Base-by-base conservation (phyloP, 1,140 invertebrate genomes). In the Dendrolimus kikuchii region DNA sequence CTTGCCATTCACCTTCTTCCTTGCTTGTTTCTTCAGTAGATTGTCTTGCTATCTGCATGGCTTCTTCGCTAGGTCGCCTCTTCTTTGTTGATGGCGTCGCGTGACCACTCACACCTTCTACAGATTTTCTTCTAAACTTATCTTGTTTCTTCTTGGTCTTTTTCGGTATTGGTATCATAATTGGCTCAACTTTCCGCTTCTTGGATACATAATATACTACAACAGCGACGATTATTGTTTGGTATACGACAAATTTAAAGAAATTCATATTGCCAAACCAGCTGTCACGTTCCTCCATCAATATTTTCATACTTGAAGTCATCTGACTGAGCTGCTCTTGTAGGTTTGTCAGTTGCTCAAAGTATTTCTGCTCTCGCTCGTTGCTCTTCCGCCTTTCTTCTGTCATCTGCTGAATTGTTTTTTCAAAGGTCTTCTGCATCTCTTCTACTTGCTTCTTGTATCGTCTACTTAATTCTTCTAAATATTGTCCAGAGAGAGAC, bases 371-470 rank as follows among this genome's bases (percentile, higher is more conserved):
- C 63, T 94, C 93, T 38, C 91, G 88, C 60, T 95, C 93, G 51
- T 92, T 91, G 40, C 90, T 89, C 60, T 91, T 91, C 42, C 89
- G 89, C 7, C 91, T 90, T 65, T 95, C 92, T 59, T 95, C 94
- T 45, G 91, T 92, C 76, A 96, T 89, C 10, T 92, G 91, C 3
- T 88, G 83, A 44, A 95, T 89, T 0, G 95, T 95, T 59, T 94
- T 93, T 65, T 97, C 94, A 53, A 98, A 91, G 4, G 93, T 92
- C 55, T 91, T 90, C 77, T 96, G 94, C 91, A 97, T 95, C 74
- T 99, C 97, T 80, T 99, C 97, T 39, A 97, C 96, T 88, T 99
- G 97, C 59, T 96, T 96, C 64, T 98, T 98, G 81, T 99, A 99
- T 44, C 96, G 90, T 41, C 94, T 91, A 80, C 96, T 98, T 46